Base-by-base conservation (phyloP, 2,888 invertebrate species). In the Himalopsyche tibetana region DNA sequence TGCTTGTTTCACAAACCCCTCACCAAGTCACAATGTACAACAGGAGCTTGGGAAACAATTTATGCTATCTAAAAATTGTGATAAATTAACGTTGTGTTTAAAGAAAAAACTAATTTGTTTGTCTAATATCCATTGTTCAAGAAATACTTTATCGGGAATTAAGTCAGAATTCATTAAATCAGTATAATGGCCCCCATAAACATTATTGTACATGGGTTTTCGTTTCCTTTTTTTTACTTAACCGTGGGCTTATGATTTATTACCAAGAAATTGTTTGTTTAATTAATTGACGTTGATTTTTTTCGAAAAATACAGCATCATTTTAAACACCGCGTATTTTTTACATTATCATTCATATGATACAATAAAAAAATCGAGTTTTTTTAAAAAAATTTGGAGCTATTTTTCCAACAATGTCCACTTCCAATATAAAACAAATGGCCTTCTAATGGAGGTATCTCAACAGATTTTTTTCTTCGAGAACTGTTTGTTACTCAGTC, bases 111-210 rank as follows among this genome's bases (percentile, higher is more conserved):
- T 63, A 19, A 63, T 6, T 63, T 63, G 28, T 63, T 63, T 63
- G 28, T 63, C 63, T 63, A 11, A 63, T 3, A 63, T 28, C 63
- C 63, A 63, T 63, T 63, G 63, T 63, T 63, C 63, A 19, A 9
- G n/a, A 11, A 63, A 63, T 63, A 15, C 63, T 63, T 63, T 63
- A 63, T 63, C 63, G 63, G 6, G 63, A 63, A 63, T 63, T 63
- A 63, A 63, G 19, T 63, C 63, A 63, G 28, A 63, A 63, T 19
- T 63, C n/a, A 63, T 63, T 63, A 19, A 63, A 63, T 63, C 28
- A 63, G 19, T 5, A n/a, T n/a, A 15, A 63, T 19, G 9, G 51
- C 15, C 12, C 15, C 2, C 15, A 51, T 51, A 51, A 63, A 63
- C 63, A 63, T 56, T n/a, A 56, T n/a, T 8, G 2, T 63, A 19